Percentiles rank a stretch among this genome's conserved stretches.
These are phyloP conservation scores for Taenioides sp. DNA, from an alignment of 2,797 vertebrate genomes.

Conservation along the genomic window DNA sequence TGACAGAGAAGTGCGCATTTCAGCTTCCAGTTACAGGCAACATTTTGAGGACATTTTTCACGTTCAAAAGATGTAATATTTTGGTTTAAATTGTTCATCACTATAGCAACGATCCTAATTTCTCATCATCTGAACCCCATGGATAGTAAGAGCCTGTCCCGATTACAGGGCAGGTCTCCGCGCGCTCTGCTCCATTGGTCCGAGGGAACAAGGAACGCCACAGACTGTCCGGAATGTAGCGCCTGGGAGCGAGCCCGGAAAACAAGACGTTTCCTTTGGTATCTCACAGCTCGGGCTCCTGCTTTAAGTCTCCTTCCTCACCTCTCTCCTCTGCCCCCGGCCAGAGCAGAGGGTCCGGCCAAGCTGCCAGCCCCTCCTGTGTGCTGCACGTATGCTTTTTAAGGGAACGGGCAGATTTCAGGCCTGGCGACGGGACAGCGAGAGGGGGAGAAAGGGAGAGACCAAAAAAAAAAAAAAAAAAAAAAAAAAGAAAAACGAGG, in stretches of 20 bases:
- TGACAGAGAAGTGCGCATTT: slow-evolving; percentile 20
- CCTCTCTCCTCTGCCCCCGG: slow-evolving; percentile 50
- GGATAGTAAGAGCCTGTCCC: slow-evolving; percentile 52
- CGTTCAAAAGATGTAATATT: too few species aligned
- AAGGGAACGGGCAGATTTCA: slow-evolving; percentile 60
- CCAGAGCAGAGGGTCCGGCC: slow-evolving; percentile 35
- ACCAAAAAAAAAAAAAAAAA: not conserved
- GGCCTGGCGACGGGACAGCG: slow-evolving; percentile 65
- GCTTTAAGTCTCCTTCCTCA: slow-evolving; percentile 13
- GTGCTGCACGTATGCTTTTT: slow-evolving; percentile 61
- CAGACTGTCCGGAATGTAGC: slow-evolving; percentile 53
- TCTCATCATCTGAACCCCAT: too few species aligned
- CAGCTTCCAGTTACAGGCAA: too few species aligned
- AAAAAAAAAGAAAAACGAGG: slow-evolving; percentile 18
- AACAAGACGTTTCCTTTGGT: slow-evolving; percentile 14
- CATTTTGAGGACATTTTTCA: too few species aligned
- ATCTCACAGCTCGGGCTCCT: not conserved
- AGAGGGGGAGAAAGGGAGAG: slow-evolving; percentile 28
- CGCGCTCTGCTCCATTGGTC: slow-evolving; percentile 63
- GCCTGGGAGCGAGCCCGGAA: slow-evolving; percentile 54
- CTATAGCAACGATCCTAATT: too few species aligned
- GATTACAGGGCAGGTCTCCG: slow-evolving; percentile 57
- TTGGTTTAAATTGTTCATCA: too few species aligned
- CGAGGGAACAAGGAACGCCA: slow-evolving; percentile 48
- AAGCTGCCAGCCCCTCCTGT: slow-evolving; percentile 49